Evolutionary conservation across 2,888 invertebrate species (phyloP).

Genomic region (Disparrhopalites patrizii): DNA sequence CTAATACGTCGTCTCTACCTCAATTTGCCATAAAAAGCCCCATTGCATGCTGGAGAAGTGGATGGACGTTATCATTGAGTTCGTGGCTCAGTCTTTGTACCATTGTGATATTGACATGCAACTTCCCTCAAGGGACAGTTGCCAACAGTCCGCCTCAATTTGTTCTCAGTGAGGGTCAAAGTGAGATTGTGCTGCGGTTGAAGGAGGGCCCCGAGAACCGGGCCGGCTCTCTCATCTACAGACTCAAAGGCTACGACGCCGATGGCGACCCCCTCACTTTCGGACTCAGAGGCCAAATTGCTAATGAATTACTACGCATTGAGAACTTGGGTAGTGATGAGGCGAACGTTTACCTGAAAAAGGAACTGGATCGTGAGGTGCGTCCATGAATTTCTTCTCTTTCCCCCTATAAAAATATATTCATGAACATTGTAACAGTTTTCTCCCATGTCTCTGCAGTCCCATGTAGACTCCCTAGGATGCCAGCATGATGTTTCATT

Average conservation of each 20-base stretch:
- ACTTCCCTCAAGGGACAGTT: neutral
- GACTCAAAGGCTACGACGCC: constrained; percentile 74
- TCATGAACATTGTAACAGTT: too few relatives aligned
- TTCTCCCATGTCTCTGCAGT: too few relatives aligned
- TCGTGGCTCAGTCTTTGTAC: neutral
- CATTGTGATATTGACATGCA: constrained; percentile 15
- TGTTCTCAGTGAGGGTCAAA: constrained; percentile 73
- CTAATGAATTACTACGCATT: constrained; percentile 76
- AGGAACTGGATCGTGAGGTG: constrained; percentile 87
- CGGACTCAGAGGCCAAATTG: constrained; percentile 69
- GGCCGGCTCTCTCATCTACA: constrained; percentile 75
- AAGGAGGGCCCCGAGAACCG: constrained; percentile 84
- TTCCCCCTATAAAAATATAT: neutral
- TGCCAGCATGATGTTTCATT: too few relatives aligned
- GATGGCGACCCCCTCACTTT: constrained; percentile 80
- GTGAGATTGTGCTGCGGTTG: constrained; percentile 83
- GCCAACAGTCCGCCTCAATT: constrained; percentile 79
- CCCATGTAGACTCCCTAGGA: too few relatives aligned
- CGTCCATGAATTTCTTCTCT: constrained; percentile 32
- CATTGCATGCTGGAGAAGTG: too few relatives aligned
- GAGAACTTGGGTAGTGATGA: constrained; percentile 75
- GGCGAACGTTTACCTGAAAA: constrained; percentile 81
- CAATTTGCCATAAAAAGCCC: constrained; percentile 11
- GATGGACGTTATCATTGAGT: neutral
- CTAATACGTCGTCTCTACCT: neutral